Conservation (phyloP, 2,113 vertebrate species). For the Phrynocephalus versicolor region DNA sequence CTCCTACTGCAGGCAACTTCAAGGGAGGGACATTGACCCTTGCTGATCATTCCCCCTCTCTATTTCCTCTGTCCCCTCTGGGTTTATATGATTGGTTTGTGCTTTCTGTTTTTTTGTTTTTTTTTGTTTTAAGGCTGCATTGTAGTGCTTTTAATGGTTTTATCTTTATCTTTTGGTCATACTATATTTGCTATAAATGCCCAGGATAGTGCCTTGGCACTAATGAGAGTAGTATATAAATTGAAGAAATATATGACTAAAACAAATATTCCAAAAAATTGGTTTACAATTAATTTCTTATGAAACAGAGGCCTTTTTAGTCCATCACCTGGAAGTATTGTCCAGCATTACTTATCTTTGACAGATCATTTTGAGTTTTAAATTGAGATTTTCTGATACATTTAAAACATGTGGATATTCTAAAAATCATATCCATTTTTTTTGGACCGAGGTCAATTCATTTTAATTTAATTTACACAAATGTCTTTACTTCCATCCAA, state of each 20-base stretch:
- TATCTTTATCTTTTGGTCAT: too few species aligned
- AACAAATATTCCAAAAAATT: not conserved
- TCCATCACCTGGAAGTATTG: not conserved
- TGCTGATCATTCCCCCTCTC: too few species aligned
- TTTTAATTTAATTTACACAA: not conserved
- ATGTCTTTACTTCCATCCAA: not conserved
- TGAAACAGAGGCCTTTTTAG: not conserved
- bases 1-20: too few species aligned
- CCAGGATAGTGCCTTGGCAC: too few species aligned
- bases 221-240: too few species aligned
- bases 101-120: too few species aligned
- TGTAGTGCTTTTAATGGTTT: too few species aligned
- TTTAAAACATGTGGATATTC: rapidly evolving
- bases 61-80: too few species aligned
- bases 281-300: not conserved
- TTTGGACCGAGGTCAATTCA: not conserved
- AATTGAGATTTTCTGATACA: not conserved
- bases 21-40: too few species aligned
- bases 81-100: too few species aligned
- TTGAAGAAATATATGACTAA: not conserved
- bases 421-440: not conserved
- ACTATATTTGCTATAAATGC: too few species aligned
- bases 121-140: too few species aligned
- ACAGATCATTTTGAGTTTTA: not conserved
- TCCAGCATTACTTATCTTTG: not conserved